Evolutionary conservation across 1,140 invertebrate genomes (phyloP).

Genomic region (Coenobita brevimanus): DNA sequence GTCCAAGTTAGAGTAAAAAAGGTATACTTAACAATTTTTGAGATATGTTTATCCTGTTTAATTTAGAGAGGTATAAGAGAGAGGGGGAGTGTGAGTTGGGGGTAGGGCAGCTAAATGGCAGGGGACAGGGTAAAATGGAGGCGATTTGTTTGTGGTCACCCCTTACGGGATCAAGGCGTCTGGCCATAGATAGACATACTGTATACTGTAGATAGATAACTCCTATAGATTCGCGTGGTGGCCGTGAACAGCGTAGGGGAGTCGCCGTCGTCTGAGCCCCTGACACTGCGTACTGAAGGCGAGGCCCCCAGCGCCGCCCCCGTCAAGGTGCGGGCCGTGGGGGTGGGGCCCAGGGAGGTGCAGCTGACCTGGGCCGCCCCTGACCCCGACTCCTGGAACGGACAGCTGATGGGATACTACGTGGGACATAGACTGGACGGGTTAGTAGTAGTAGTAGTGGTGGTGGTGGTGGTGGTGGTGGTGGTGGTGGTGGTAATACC

Average conservation of each 20-base stretch:
- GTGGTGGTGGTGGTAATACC: background rate
- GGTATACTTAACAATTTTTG: too few relatives aligned
- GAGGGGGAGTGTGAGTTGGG: too few relatives aligned
- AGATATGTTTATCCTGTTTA: too few relatives aligned
- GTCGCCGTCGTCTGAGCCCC: constrained; percentile 70
- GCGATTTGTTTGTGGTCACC: too few relatives aligned
- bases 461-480: background rate
- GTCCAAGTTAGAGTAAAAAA: too few relatives aligned
- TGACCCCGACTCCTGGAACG: constrained; percentile 80
- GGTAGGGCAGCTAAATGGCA: too few relatives aligned
- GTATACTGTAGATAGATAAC: too few relatives aligned
- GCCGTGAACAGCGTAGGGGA: constrained; percentile 74
- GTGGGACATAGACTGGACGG: constrained; percentile 75
- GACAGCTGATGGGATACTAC: constrained; percentile 83
- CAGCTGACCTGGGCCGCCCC: constrained; percentile 86
- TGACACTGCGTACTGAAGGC: constrained; percentile 62
- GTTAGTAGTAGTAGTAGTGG: background rate
- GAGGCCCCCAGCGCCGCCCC: constrained; percentile 82
- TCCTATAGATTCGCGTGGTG: constrained; percentile 71
- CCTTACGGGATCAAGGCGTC: too few relatives aligned
- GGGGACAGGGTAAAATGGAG: too few relatives aligned
- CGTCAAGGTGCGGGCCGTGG: constrained; percentile 80
- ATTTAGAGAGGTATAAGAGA: too few relatives aligned
- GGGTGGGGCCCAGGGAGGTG: constrained; percentile 84
- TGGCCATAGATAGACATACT: too few relatives aligned